Evolutionary conservation across 2,888 invertebrate genomes (phyloP), one percentile per base, ranked within the genome.

Genomic region (Chloroclystis v-ata): DNA sequence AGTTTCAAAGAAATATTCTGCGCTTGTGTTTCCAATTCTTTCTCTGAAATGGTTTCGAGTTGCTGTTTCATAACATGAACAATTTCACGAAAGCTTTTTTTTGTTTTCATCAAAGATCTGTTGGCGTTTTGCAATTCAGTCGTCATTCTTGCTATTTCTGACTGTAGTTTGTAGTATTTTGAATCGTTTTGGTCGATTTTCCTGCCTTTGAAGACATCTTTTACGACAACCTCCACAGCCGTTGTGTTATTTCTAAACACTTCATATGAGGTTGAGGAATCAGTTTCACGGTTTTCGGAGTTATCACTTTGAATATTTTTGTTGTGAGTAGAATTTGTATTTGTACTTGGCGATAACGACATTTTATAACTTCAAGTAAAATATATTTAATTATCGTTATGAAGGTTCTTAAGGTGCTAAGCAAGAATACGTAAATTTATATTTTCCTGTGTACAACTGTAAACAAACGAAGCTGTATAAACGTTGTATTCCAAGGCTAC

Each of bases 241-340:
- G 80, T 81, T 7, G 78, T 79, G 16, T 78, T 75, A 47, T 83
- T 83, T 52, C 78, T 70, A 47, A 79, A 82, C 2, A 82, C 75
- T 58, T 82, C 78, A 35, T 69, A 75, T 0, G 78, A 63, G 4
- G 65, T 66, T 8, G 64, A 65, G 3, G 65, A 59, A 7, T 65
- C 65, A 13, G 40, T 29, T n/a, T 25, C 42, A 0, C 37, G 13
- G 14, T 37, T 37, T 9, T 33, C 30, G 5, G 35, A 9, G 13
- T 47, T 52, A 28, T 49, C 46, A 33, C 26, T 46, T 46, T 26
- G 24, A 14, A 46, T 45, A 16, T 38, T 52, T 40, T 48, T 55
- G 16, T 44, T 46, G 13, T 43, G 32, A 13, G 40, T 4, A 32
- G 35, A 37, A 24, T 41, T 26, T 28, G 49, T 38, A 16, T 28